Evolutionary conservation across 2,888 invertebrate species (phyloP).

Genomic region (Latrodectus elegans): DNA sequence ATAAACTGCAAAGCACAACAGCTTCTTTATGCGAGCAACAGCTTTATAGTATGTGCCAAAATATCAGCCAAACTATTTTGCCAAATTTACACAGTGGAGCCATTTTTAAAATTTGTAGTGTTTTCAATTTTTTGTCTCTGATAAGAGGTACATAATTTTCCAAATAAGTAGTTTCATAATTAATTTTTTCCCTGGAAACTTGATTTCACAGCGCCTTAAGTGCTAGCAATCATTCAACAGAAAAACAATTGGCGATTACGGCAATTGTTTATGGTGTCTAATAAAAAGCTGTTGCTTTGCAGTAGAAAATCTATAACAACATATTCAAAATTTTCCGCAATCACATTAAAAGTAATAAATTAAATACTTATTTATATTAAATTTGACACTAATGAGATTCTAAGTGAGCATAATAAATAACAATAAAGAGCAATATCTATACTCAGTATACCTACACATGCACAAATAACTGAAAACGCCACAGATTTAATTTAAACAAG

Average conservation of each 20-base stretch:
- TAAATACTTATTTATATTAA: constrained; percentile 46
- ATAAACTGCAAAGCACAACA: constrained; percentile 7
- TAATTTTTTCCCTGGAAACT: background rate
- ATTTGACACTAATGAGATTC: constrained; percentile 65
- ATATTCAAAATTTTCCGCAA: constrained; percentile 49
- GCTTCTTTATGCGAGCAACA: constrained; percentile 6
- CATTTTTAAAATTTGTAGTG: background rate
- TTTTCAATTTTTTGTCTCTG: too few species aligned
- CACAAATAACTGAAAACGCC: constrained; percentile 67
- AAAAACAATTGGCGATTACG: background rate
- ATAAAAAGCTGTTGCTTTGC: constrained; percentile 52
- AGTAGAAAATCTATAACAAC: constrained; percentile 50
- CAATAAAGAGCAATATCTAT: constrained; percentile 65
- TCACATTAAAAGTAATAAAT: constrained; percentile 60
- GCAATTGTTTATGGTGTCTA: constrained; percentile 15
- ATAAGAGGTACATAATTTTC: too few species aligned
- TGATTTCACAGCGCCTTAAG: background rate
- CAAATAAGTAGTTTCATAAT: background rate
- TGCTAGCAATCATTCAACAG: background rate
- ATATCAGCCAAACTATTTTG: constrained; percentile 19
- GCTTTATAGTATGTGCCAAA: too few species aligned
- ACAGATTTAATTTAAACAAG: constrained; percentile 64
- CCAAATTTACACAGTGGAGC: background rate
- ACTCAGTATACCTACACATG: constrained; percentile 66
- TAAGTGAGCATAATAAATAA: constrained; percentile 65